Percentiles rank a stretch among this genome's conserved stretches.
Conservation (phyloP, 1,140 invertebrate species). For the Amyelois transitella region DNA sequence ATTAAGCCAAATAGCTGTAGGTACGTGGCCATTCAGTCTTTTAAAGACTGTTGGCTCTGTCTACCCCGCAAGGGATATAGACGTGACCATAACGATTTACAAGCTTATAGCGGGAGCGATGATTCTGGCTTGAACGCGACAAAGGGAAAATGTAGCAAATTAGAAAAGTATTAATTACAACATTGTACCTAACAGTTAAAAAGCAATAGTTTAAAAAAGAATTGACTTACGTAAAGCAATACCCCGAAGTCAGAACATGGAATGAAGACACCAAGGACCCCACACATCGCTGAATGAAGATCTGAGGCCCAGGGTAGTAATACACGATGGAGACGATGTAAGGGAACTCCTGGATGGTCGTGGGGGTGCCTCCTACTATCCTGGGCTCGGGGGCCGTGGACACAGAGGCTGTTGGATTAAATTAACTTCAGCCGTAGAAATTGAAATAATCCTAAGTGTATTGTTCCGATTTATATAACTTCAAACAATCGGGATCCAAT, state of each 20-base stretch:
- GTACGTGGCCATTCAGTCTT: too few relatives aligned
- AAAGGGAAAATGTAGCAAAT: too few relatives aligned
- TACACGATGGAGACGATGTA: constrained; percentile 35
- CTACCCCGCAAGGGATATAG: too few relatives aligned
- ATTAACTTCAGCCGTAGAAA: not conserved
- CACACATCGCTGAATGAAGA: constrained; percentile 41
- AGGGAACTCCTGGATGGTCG: constrained; percentile 33
- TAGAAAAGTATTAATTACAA: too few relatives aligned
- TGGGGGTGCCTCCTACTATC: constrained; percentile 31
- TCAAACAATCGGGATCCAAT: too few relatives aligned
- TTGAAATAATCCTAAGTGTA: too few relatives aligned
- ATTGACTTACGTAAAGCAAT: constrained; percentile 39
- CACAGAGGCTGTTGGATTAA: constrained; percentile 8
- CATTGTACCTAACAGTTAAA: too few relatives aligned
- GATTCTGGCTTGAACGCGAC: too few relatives aligned
- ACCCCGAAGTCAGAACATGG: constrained; percentile 33
- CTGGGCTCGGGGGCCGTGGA: constrained; percentile 32
- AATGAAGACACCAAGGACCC: constrained; percentile 41
- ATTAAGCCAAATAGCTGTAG: too few relatives aligned
- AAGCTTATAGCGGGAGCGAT: too few relatives aligned
- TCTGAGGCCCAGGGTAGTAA: constrained; percentile 29
- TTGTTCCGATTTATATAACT: not conserved
- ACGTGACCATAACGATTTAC: too few relatives aligned
- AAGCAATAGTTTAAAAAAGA: constrained; percentile 21
- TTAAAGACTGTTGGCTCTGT: too few relatives aligned